phyloP scores from a whole-genome alignment of 2,888 invertebrate genomes.

The Leptinotarsa haldemani region DNA sequence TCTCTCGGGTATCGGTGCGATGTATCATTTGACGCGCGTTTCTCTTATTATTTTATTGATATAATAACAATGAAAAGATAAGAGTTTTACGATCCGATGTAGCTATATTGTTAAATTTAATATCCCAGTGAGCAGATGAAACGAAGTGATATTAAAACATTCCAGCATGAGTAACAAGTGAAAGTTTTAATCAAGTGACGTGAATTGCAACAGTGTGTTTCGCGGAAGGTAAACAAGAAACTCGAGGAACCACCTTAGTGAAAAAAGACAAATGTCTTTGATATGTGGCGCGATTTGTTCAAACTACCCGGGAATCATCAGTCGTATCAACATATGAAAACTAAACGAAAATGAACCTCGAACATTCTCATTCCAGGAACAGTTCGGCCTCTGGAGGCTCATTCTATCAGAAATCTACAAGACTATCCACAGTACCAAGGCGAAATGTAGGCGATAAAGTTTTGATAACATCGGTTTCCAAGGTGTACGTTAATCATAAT shows the following conservation, averaged over 20 bases:
- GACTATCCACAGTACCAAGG: slow-evolving; percentile 60
- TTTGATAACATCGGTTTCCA: slow-evolving; percentile 70
- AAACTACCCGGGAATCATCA: not conserved
- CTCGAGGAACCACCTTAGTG: not conserved
- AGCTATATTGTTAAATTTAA: not conserved
- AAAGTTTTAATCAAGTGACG: slow-evolving; percentile 36
- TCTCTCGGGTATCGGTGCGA: not conserved
- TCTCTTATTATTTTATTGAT: not conserved
- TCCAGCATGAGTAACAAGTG: slow-evolving; percentile 28
- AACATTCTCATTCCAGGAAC: slow-evolving; percentile 28
- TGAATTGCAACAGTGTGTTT: slow-evolving; percentile 22
- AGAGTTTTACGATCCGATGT: not conserved
- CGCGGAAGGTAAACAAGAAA: slow-evolving; percentile 30
- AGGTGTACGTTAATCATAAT: slow-evolving; percentile 66
- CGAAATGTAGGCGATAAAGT: slow-evolving; percentile 73
- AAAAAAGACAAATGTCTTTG: not conserved
- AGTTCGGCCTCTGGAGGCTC: slow-evolving; percentile 34
- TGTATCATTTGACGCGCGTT: not conserved
- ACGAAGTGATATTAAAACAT: slow-evolving; percentile 6
- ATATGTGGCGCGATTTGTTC: not conserved
- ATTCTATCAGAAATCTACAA: slow-evolving; percentile 27
- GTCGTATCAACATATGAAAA: not conserved
- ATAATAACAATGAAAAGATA: slow-evolving; percentile 14
- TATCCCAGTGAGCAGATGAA: not conserved
- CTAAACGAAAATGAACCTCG: slow-evolving; percentile 34